Evolutionary conservation across 2,113 vertebrate genomes (phyloP).

Genomic region (Istiophorus platypterus): DNA sequence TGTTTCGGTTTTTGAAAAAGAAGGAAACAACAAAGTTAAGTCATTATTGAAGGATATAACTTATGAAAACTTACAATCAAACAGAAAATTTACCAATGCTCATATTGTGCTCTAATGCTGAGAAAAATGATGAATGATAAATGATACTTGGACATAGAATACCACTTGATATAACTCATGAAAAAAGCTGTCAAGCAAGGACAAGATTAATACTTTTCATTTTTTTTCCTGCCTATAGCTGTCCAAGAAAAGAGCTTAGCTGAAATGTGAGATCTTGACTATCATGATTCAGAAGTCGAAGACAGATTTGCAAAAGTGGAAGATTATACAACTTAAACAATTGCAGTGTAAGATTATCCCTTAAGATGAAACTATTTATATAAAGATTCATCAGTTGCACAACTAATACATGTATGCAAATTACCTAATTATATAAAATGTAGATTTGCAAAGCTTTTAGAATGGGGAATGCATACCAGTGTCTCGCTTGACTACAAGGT

Average conservation of each 20-base stretch:
- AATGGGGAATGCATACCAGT: constrained; percentile 9
- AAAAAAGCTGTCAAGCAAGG: not conserved
- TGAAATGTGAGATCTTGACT: not conserved
- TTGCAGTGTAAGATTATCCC: not conserved
- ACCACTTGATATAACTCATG: not conserved
- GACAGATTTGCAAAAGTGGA: constrained; percentile 1
- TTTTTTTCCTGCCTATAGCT: not conserved
- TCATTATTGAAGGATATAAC: not conserved
- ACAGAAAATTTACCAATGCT: not conserved
- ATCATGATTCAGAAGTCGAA: not conserved
- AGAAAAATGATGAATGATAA: not conserved
- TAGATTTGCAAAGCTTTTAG: constrained; percentile 42
- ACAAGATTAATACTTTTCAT: not conserved
- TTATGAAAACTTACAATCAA: not conserved
- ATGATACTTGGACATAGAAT: not conserved
- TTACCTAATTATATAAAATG: constrained; percentile 58
- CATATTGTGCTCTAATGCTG: not conserved
- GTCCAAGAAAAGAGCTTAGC: not conserved
- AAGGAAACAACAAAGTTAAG: not conserved
- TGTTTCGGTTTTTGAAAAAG: not conserved
- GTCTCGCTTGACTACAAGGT: constrained; percentile 18
- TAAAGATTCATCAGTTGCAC: constrained; percentile 30
- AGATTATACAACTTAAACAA: not conserved
- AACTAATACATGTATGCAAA: constrained; percentile 55
- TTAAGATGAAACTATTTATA: constrained; percentile 1